phyloP scores from a whole-genome alignment of 2,888 invertebrate genomes.

The Idaea aversata region DNA sequence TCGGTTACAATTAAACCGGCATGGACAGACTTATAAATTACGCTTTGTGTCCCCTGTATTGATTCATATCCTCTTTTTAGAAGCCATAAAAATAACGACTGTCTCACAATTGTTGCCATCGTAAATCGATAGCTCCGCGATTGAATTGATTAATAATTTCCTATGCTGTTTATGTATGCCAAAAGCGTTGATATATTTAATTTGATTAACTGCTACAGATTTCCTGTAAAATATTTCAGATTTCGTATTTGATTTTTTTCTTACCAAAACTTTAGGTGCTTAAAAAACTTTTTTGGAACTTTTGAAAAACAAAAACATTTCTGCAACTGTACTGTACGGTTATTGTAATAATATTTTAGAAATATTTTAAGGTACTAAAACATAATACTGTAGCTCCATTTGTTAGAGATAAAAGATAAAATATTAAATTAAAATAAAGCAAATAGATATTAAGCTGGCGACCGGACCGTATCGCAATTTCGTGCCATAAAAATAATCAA shows the following conservation, averaged over 20 bases:
- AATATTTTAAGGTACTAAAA: neutral
- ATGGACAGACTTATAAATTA: slow-evolving; percentile 62
- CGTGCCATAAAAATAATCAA: slow-evolving; percentile 79
- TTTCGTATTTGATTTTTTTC: too few relatives aligned
- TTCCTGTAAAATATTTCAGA: neutral
- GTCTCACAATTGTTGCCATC: slow-evolving; percentile 62
- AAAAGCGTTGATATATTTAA: neutral
- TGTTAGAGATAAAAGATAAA: slow-evolving; percentile 21
- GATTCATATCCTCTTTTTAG: slow-evolving; percentile 66
- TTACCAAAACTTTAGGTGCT: too few relatives aligned
- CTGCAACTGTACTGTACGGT: neutral
- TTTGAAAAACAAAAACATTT: neutral
- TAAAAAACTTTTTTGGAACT: too few relatives aligned
- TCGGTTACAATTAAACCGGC: slow-evolving; percentile 55
- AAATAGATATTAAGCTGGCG: slow-evolving; percentile 70
- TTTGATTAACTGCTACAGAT: neutral
- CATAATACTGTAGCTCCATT: neutral
- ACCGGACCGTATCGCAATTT: slow-evolving; percentile 71
- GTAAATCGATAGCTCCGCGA: slow-evolving; percentile 57
- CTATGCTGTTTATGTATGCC: slow-evolving; percentile 6
- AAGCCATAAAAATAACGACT: slow-evolving; percentile 75
- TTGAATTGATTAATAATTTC: slow-evolving; percentile 46
- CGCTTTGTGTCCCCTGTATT: slow-evolving; percentile 63
- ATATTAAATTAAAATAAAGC: slow-evolving; percentile 72
- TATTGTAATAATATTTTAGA: neutral